Base-by-base conservation (phyloP, 2,888 invertebrate species). In the Mylabris sibirica region DNA sequence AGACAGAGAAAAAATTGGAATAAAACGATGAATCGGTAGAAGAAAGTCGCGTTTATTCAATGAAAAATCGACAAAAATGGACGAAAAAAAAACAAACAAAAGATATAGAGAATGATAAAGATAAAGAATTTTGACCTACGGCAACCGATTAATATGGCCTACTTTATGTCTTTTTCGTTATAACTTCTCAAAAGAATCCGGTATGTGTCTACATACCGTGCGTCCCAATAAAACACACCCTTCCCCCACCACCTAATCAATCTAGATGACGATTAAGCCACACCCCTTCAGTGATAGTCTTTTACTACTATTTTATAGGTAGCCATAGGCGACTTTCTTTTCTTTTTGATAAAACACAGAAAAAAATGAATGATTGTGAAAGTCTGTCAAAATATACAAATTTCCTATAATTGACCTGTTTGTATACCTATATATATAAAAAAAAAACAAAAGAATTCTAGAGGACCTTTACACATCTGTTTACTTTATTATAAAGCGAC, bases 291-390 rank as follows among this genome's bases (percentile, higher is more conserved):
- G n/a, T n/a, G 44, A 44, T 44, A 6, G 44, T 44, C 44, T n/a
- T 44, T 44, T 44, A 5, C n/a, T 44, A 14, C 8, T 6, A 6
- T 44, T 6, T 6, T 30, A 3, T 1, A 30, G 4, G n/a, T 6
- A 44, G n/a, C 44, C 44, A n/a, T 44, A 44, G 44, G 44, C 44
- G 17, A 44, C 44, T 44, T 44, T 44, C 44, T 44, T 44, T 44
- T n/a, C n/a, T n/a, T n/a, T 44, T 30, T 4, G 30, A 30, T 30
- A 30, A 30, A 30, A 30, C 8, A 30, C 8, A 30, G n/a, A 30
- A 8, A 44, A 17, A 44, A 44, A 17, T 44, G 17, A 44, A n/a
- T 44, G 44, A 44, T n/a, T 44, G 44, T 44, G 44, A 44, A 44
- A 44, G 44, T 44, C n/a, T 30, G 8, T 30, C 30, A 30, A 30